Evolutionary conservation across 1,140 invertebrate genomes (phyloP), one percentile per base, ranked within the genome.

Genomic region (Diachasma alloeum): DNA sequence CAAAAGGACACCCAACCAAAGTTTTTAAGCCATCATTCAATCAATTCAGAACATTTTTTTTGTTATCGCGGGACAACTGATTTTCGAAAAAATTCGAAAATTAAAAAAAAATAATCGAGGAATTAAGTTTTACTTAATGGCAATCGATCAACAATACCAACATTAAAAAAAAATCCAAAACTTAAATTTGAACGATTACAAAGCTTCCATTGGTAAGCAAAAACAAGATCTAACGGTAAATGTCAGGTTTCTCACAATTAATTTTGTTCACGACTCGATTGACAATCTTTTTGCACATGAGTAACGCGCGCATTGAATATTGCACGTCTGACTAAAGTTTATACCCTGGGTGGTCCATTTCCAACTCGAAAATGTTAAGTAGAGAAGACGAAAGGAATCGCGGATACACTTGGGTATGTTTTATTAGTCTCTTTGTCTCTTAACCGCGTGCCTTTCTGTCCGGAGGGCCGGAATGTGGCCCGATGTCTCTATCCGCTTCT

Each of bases 401-500:
- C 17, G 31, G 24, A 56, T 72, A 48, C 48, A 59, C 46, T 36
- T 37, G 31, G 15, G 31, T 59, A 59, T 59, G 26, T 75, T 37
- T 69, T 70, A 48, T 71, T 67, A 68, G 66, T 81, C 77, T 68
- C 74, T 81, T 78, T 79, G 75, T 53, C 48, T 19, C 9, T 19
- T 79, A 76, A 59, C 84, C 82, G 83, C 86, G 80, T 89, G 86
- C 86, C 86, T 89, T 77, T 83, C 81, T 39, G 74, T 46, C 83
- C n/a, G 48, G 83, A 83, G 59, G 59, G 81, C 84, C 81, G 87
- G 88, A 89, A 88, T 89, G 87, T 85, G 82, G 83, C 19, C 87
- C 88, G 88, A 89, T 89, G 88, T 89, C 88, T 89, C 88, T 89
- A 89, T 89, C 87, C 85, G 84, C 83, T 89, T 89, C 85, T 88